Conservation (phyloP, 1,140 invertebrate genomes). For the Mamestra configurata region DNA sequence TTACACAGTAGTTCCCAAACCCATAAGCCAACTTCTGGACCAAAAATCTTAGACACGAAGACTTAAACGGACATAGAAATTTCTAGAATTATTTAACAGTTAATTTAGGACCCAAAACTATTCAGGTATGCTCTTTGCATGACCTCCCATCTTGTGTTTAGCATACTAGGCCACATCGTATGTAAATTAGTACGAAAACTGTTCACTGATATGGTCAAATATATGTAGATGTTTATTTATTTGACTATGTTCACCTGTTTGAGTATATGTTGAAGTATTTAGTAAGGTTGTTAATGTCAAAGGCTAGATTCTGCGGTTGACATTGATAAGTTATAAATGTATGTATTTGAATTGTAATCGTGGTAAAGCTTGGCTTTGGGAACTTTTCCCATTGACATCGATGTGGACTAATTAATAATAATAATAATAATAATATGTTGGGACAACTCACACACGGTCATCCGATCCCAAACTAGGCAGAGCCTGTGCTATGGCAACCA, state of each 20-base stretch:
- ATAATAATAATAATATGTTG: too few relatives aligned
- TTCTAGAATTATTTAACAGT: conserved; percentile 6
- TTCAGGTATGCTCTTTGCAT: conserved; percentile 7
- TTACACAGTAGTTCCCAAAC: background rate
- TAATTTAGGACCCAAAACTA: conserved; percentile 7
- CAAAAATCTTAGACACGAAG: background rate
- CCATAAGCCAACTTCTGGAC: conserved; percentile 1
- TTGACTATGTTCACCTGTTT: background rate
- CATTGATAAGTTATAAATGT: background rate
- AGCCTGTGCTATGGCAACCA: too few relatives aligned
- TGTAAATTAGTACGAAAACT: conserved; percentile 19
- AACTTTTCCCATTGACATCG: too few relatives aligned
- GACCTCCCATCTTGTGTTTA: conserved; percentile 27
- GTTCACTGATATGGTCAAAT: conserved; percentile 7
- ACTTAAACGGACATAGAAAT: background rate
- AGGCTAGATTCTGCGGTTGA: background rate
- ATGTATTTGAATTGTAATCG: too few relatives aligned
- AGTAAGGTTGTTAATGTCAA: background rate
- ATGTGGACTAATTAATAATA: too few relatives aligned
- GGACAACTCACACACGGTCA: too few relatives aligned
- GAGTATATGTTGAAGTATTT: background rate
- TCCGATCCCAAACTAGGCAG: too few relatives aligned
- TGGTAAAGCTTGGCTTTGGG: too few relatives aligned
- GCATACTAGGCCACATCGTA: conserved; percentile 18
- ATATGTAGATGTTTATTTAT: conserved; percentile 38